Evolutionary conservation across 2,113 vertebrate genomes (phyloP), one percentile per base, ranked within the genome.

Genomic region (Scolopax mira): DNA sequence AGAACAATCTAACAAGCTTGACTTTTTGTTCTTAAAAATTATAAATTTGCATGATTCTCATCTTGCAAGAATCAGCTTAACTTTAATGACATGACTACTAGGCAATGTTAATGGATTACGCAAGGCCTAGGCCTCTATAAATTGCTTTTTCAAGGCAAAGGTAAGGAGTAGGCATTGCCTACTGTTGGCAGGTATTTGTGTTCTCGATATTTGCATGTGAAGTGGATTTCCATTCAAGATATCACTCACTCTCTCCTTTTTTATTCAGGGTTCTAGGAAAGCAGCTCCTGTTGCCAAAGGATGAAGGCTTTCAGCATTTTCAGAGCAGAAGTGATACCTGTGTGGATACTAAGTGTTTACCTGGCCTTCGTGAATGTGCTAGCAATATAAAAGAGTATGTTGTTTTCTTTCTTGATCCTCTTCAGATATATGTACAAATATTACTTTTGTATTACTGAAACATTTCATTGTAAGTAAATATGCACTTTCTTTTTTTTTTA

Each of bases 301-400:
- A 98, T 48, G 98, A 99, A 91, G 98, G 98, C 8, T 96, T 99
- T 96, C 98, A 96, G 82, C 98, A 98, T 77, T 97, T 98, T 75
- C 97, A 97, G 82, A 96, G 95, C 69, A 93, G 60, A 27, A 80
- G 51, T 44, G 51, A 92, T 51, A 80, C n/a, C 65, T 65, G 31
- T 58, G 41, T 88, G 7, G 73, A 58, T 49, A 48, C 69, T 10
- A 81, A 64, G 4, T 41, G 77, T 35, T 84, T 91, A 30, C 71
- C 77, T 46, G 89, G 72, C 19, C 37, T 96, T 67, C 52, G 2
- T 80, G 96, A 97, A 88, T 72, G 35, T 66, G 93, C 65, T 52
- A 87, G 83, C 78, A 89, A 79, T 66, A 44, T 91, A 79, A 98
- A 97, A 95, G 91, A 98, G 98, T 99, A 98, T 31, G 98, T 97